These are phyloP conservation scores for Agonopterix subpropinquella DNA, from an alignment of 2,888 invertebrate genomes.

Conservation along the genomic window DNA sequence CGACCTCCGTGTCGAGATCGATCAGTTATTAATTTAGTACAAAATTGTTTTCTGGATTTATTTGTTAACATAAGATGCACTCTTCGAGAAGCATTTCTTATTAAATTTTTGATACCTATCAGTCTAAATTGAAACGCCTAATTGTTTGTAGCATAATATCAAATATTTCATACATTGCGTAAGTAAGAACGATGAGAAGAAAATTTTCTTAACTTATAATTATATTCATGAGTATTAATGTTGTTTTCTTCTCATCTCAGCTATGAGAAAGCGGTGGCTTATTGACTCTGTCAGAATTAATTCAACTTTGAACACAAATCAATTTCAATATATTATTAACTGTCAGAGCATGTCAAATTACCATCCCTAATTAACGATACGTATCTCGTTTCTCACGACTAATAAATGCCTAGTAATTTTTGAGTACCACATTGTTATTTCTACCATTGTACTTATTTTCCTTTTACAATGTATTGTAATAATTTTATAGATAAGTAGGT, in stretches of 20 bases:
- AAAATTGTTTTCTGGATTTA: no score
- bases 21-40: no score
- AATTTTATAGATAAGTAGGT: not conserved
- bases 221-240: no score
- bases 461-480: not conserved
- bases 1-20: no score
- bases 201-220: no score
- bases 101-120: no score
- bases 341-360: conserved; percentile 71
- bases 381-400: conserved; percentile 56
- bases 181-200: no score
- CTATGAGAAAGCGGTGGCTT: conserved; percentile 59
- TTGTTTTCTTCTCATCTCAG: conserved; percentile 10
- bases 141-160: no score
- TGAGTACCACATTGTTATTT: conserved; percentile 33
- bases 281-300: conserved; percentile 73
- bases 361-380: conserved; percentile 57
- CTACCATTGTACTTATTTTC: conserved; percentile 14
- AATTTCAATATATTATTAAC: conserved; percentile 69
- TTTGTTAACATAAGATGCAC: no score
- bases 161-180: no score
- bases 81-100: no score
- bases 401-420: conserved; percentile 40
- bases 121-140: no score
- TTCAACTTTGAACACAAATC: conserved; percentile 73